Percentiles rank a stretch among this genome's conserved stretches.
Evolutionary conservation across 2,113 vertebrate species (phyloP).

Genomic region (Cariama cristata): DNA sequence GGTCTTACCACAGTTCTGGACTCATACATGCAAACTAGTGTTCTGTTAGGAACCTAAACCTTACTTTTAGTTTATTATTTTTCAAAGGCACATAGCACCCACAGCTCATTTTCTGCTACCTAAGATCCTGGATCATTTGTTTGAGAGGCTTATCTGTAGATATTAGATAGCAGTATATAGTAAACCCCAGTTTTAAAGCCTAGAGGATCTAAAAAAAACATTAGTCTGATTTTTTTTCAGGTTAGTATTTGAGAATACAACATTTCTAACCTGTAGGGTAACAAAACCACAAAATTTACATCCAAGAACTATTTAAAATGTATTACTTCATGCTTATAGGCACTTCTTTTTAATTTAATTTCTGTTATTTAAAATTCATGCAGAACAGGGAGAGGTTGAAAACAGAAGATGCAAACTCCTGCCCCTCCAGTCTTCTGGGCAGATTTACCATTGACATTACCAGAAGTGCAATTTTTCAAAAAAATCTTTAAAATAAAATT

Average conservation of each 20-base stretch:
- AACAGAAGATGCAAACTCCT: not conserved
- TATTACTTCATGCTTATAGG: not conserved
- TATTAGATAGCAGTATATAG: not conserved
- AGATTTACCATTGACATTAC: not conserved
- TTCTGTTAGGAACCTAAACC: not conserved
- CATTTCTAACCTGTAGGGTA: not conserved
- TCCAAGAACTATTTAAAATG: not conserved
- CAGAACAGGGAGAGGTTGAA: not conserved
- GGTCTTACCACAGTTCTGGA: not conserved
- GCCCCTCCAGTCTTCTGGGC: not conserved
- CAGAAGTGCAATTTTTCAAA: accelerated
- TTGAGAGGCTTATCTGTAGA: not conserved
- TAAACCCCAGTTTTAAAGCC: not conserved
- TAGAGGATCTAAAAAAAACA: not conserved
- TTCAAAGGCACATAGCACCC: not conserved
- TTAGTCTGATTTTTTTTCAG: not conserved
- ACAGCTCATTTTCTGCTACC: not conserved
- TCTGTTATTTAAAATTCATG: not conserved
- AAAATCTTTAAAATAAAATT: not conserved
- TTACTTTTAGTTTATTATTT: not conserved
- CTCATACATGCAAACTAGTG: not conserved
- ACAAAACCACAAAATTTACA: not conserved
- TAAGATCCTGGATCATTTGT: not conserved
- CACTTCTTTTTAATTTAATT: not conserved
- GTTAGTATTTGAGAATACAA: not conserved